Conservation (phyloP, 2,113 vertebrate genomes). For the Charadrius vociferus region DNA sequence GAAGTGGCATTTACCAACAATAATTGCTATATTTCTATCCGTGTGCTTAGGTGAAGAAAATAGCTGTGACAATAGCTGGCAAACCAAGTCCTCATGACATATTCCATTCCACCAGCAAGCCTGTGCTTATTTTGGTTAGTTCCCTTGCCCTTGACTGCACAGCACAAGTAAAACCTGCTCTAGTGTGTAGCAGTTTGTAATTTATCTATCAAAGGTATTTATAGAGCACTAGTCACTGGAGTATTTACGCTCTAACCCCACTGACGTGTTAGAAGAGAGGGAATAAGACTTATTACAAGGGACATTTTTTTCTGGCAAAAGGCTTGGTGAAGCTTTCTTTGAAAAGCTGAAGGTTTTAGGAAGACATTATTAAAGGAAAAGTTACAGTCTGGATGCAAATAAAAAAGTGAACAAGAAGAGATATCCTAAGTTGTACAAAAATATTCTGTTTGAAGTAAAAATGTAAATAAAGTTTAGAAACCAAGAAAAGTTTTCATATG, state of each 20-base stretch:
- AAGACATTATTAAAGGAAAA: not conserved
- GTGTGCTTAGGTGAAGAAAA: conserved; percentile 22
- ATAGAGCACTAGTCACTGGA: not conserved
- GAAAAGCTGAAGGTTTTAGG: not conserved
- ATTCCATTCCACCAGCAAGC: not conserved
- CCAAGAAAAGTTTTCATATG: not conserved
- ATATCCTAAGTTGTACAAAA: not conserved
- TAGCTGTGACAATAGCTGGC: not conserved
- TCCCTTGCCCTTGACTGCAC: not conserved
- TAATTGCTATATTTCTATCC: not conserved
- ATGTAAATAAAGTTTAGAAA: not conserved
- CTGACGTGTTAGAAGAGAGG: not conserved
- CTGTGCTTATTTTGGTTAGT: not conserved
- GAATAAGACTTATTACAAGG: not conserved
- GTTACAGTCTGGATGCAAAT: not conserved
- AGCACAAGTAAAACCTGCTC: conserved; percentile 1
- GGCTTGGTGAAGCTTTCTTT: not conserved
- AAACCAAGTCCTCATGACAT: not conserved
- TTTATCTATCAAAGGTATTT: conserved; percentile 44
- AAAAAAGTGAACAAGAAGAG: not conserved
- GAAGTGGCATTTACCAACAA: not conserved
- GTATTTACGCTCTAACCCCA: not conserved
- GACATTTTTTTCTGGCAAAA: not conserved
- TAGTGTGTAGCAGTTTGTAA: not conserved
- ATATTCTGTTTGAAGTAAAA: not conserved